Evolutionary conservation across 2,888 invertebrate genomes (phyloP), one percentile per base, ranked within the genome.

Genomic region (Phlogophora meticulosa): DNA sequence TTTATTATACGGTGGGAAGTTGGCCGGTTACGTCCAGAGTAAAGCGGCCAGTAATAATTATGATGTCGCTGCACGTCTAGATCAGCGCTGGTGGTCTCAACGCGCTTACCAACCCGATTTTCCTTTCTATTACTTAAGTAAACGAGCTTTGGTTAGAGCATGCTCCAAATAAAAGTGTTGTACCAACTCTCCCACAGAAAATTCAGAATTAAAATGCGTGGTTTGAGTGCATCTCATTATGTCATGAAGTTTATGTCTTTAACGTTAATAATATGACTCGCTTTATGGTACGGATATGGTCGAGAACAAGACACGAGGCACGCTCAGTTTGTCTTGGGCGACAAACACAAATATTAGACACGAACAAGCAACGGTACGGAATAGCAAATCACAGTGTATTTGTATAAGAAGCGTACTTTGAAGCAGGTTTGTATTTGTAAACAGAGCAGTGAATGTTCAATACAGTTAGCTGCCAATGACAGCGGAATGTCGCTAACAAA

Each of bases 331-430:
- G 89, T 93, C 89, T 93, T 91, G 83, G 88, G 89, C 85, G 89
- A 88, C 93, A 91, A 93, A 93, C 92, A 92, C 93, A 94, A 94
- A 95, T 94, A 94, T 93, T 91, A 88, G 90, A 85, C 88, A 81
- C 83, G 89, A 91, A 91, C 93, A 92, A 92, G 88, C 91, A 90
- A 86, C 85, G 85, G 87, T 88, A 90, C 90, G 91, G 93, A 94
- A 94, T 94, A 94, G 93, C 93, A 94, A 94, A 94, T 93, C 93
- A 91, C 90, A 85, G 86, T 78, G 84, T 93, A 90, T 94, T 94
- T 94, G 91, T 89, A 83, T 86, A 91, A 89, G 90, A 88, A 89
- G 89, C 89, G 89, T 90, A 92, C 91, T 92, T 90, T 85, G 91
- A 90, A 86, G 87, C 90, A 83, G 87, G 90, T 88, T 89, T 87